phyloP scores from a whole-genome alignment of 2,113 vertebrate species.

The Athene cunicularia region DNA sequence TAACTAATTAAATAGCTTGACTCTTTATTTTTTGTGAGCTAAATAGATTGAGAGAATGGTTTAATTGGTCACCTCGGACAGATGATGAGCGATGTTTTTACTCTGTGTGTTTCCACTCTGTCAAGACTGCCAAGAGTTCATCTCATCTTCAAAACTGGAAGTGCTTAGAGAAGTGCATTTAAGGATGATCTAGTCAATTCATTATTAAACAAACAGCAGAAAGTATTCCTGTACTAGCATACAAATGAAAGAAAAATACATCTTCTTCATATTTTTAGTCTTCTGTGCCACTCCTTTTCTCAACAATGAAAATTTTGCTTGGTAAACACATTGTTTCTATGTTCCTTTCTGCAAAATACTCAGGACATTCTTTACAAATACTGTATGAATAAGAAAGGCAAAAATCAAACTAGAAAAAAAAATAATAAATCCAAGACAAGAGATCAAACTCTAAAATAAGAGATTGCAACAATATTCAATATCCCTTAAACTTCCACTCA shows the following conservation, averaged over 20 bases:
- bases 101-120: neutral
- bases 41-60: neutral
- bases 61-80: neutral
- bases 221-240: neutral
- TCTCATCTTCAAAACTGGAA: neutral
- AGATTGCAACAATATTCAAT: neutral
- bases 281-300: neutral
- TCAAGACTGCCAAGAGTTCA: neutral
- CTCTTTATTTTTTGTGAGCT: neutral
- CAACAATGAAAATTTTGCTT: neutral
- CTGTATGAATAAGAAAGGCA: neutral
- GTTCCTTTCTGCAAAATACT: neutral
- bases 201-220: neutral
- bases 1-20: neutral
- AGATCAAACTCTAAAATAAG: neutral
- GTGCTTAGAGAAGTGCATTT: neutral
- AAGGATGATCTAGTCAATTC: neutral
- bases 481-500: neutral
- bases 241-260: neutral
- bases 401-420: neutral
- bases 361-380: neutral
- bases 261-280: neutral
- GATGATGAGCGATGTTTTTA: rapidly evolving
- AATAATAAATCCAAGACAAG: neutral
- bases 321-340: neutral